Conservation (phyloP, 1,140 invertebrate genomes). For the Magallana angulata region DNA sequence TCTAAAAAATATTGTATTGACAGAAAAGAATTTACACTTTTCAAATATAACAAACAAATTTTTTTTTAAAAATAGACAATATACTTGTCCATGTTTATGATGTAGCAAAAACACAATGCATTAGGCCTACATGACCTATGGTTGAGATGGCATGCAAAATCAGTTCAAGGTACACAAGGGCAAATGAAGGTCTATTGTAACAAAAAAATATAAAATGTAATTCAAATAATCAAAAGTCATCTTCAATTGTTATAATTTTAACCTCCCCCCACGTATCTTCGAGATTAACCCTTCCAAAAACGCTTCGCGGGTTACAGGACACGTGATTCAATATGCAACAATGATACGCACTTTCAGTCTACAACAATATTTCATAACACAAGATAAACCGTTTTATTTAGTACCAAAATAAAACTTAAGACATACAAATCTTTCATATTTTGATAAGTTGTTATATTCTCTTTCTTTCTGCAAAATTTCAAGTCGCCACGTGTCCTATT, state of each 20-base stretch:
- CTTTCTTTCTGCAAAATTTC: constrained; percentile 33
- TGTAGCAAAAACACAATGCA: too few species aligned
- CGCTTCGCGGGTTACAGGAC: not conserved
- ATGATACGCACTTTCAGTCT: constrained; percentile 12
- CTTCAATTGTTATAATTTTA: too few species aligned
- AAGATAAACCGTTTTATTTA: constrained; percentile 7
- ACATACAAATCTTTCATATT: constrained; percentile 16
- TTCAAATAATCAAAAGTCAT: not conserved
- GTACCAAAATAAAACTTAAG: not conserved
- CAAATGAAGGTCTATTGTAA: not conserved
- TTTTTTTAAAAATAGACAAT: too few species aligned
- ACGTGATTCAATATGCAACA: constrained; percentile 26
- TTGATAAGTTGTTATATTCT: constrained; percentile 25
- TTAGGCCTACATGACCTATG: too few species aligned
- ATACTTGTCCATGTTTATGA: too few species aligned
- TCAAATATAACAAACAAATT: too few species aligned
- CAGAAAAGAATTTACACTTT: too few species aligned
- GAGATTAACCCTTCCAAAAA: not conserved
- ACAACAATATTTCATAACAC: not conserved
- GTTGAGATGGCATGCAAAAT: too few species aligned
- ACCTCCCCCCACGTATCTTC: too few species aligned
- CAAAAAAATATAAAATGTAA: not conserved
- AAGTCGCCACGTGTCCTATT: not conserved
- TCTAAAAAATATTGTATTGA: too few species aligned
- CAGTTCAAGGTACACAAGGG: not conserved